Conservation (phyloP, 1,140 invertebrate genomes). For the Periplaneta americana region DNA sequence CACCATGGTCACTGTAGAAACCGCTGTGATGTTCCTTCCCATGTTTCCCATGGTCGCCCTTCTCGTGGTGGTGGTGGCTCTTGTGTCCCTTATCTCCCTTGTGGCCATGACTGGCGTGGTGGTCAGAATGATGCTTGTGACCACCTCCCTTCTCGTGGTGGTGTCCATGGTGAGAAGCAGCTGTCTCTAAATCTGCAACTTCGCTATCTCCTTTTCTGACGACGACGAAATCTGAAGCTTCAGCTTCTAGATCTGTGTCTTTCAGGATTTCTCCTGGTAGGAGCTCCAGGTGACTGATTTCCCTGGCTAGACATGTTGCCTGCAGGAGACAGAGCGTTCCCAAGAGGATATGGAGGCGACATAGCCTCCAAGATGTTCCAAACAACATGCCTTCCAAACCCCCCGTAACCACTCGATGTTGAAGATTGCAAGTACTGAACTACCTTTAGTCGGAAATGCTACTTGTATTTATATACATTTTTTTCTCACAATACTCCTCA, state of each 20-base stretch:
- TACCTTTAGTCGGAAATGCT: not conserved
- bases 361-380: not conserved
- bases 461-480: not conserved
- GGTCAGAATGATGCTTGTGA: conserved; percentile 53
- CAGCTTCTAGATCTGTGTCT: not conserved
- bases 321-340: not conserved
- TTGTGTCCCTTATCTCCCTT: conserved; percentile 65
- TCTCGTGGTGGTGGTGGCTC: conserved; percentile 57
- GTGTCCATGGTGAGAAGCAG: not conserved
- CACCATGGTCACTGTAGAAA: conserved; percentile 64
- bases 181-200: conserved; percentile 1
- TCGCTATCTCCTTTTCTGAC: not conserved
- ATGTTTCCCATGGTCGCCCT: conserved; percentile 63
- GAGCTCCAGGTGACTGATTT: not conserved
- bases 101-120: conserved; percentile 55
- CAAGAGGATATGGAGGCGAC: not conserved
- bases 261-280: not conserved
- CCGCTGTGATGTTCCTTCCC: conserved; percentile 63
- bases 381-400: not conserved
- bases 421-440: not conserved
- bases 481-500: not conserved
- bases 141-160: conserved; percentile 46
- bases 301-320: not conserved
- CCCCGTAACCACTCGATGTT: not conserved
- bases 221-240: not conserved